phyloP scores from a whole-genome alignment of 2,888 invertebrate species.

The Ditula angustiorana region DNA sequence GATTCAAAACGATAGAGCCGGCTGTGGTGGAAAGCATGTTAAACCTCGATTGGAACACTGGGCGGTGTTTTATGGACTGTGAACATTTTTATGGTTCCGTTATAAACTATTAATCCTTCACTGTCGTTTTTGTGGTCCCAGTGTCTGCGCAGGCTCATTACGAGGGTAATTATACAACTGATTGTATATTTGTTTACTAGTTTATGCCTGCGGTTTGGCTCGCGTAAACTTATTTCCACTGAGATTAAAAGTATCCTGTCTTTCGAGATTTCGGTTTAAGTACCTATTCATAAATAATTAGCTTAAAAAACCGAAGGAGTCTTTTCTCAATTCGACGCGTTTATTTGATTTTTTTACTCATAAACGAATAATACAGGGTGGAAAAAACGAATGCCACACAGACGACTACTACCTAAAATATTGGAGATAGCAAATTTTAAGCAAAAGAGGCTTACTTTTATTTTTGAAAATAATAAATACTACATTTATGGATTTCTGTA shows the following conservation, averaged over 20 bases:
- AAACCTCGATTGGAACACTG: conserved; percentile 13
- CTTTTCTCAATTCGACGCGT: too few species aligned
- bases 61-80: conserved; percentile 35
- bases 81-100: conserved; percentile 36
- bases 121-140: conserved; percentile 24
- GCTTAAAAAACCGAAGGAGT: too few species aligned
- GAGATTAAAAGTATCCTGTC: not conserved
- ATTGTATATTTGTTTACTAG: not conserved
- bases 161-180: not conserved
- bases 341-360: too few species aligned
- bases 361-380: too few species aligned
- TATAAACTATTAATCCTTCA: conserved; percentile 34
- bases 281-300: too few species aligned
- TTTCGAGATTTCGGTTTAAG: too few species aligned
- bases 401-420: too few species aligned
- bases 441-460: too few species aligned
- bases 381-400: too few species aligned
- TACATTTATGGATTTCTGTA: too few species aligned
- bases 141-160: not conserved
- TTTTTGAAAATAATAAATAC: too few species aligned
- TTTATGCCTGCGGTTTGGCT: not conserved
- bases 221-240: not conserved
- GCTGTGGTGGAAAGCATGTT: conserved; percentile 23
- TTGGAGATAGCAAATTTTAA: too few species aligned
- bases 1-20: conserved; percentile 8